Evolutionary conservation across 1,140 invertebrate genomes (phyloP).

Genomic region (Caenorhabditis elegans): WBcel235 BX284605.5:13161501-13162000

Average conservation of each 20-base stretch:
- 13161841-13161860: neutral
- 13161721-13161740: constrained; percentile 21
- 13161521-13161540: constrained; percentile 2
- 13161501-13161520: neutral
- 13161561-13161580: constrained; percentile 10
- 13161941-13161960: neutral
- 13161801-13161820: constrained; percentile 28
- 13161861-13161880: neutral
- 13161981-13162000: neutral
- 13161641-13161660: neutral
- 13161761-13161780: constrained; percentile 26
- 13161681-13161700: neutral
- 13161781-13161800: constrained; percentile 5
- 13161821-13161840: constrained; percentile 28
- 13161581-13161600: constrained; percentile 23
- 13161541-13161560: neutral
- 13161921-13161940: constrained; percentile 1
- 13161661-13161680: constrained; percentile 6
- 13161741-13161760: constrained; percentile 26
- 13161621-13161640: constrained; percentile 1
- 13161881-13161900: neutral
- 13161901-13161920: neutral
- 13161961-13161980: neutral
- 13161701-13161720: neutral
- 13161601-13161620: constrained; percentile 12